A percentile compares a stretch with the other conserved stretches of the same genome.
These are phyloP conservation scores for Anoncus sp. DNA, from an alignment of 2,888 invertebrate species.

Conservation along the genomic window DNA sequence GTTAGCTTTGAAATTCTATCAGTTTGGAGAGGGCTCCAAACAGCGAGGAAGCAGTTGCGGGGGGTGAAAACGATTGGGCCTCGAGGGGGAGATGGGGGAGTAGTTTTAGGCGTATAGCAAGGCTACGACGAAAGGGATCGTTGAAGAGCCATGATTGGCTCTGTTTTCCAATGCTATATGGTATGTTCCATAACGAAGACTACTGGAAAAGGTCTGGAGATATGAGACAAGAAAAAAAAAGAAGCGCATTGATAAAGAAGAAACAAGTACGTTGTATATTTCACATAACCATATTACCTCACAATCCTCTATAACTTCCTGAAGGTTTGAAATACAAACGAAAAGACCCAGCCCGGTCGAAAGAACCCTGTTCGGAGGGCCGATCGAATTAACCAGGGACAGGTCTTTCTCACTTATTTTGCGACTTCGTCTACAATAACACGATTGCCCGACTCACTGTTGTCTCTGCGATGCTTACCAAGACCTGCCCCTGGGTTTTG, in stretches of 20 bases:
- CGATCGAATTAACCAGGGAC: constrained; percentile 75
- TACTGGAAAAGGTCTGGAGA: constrained; percentile 4
- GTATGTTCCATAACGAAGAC: constrained; percentile 5
- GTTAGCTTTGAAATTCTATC: constrained; percentile 82
- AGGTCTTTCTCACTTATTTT: constrained; percentile 78
- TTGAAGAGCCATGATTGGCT: constrained; percentile 30
- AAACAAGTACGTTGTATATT: constrained; percentile 53
- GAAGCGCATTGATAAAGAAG: constrained; percentile 48
- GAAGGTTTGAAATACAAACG: constrained; percentile 51
- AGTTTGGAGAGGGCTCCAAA: constrained; percentile 67
- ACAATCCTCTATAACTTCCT: constrained; percentile 27
- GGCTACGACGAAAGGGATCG: constrained; percentile 35
- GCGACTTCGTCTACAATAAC: constrained; percentile 60
- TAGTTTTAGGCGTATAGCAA: constrained; percentile 33
- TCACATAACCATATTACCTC: too few species aligned
- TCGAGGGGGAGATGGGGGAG: constrained; percentile 27
- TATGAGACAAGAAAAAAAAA: constrained; percentile 54
- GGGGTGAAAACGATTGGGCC: constrained; percentile 19
- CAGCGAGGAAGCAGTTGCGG: constrained; percentile 24
- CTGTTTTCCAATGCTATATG: constrained; percentile 42
- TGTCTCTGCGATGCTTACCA: constrained; percentile 49
- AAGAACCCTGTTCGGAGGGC: constrained; percentile 48
- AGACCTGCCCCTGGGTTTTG: constrained; percentile 18
- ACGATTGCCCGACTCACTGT: constrained; percentile 55
- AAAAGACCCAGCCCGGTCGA: constrained; percentile 54